Evolutionary conservation across 2,113 vertebrate genomes (phyloP).

Genomic region (Oceanites oceanicus): DNA sequence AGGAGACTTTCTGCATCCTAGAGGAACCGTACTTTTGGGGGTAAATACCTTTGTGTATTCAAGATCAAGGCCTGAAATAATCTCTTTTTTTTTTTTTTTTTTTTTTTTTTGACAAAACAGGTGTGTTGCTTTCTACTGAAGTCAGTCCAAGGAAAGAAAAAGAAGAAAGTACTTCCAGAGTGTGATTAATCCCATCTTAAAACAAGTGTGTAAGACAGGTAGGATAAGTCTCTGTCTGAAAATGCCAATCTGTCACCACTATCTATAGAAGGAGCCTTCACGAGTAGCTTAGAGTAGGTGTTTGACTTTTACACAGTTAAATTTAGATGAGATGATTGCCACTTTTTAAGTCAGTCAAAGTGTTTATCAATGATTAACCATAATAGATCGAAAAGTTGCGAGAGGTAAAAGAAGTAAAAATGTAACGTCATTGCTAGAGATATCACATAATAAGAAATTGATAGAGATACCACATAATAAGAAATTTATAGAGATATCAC

Average conservation of each 20-base stretch:
- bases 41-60: background rate
- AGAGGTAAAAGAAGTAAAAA: conserved; percentile 59
- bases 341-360: conserved; percentile 60
- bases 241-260: conserved; percentile 68
- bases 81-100: no score
- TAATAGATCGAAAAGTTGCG: conserved; percentile 67
- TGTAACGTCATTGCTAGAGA: conserved; percentile 49
- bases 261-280: conserved; percentile 67
- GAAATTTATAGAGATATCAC: conserved; percentile 25
- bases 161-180: conserved; percentile 22
- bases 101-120: background rate
- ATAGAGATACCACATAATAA: conserved; percentile 64
- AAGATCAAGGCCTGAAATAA: background rate
- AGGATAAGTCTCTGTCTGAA: conserved; percentile 55
- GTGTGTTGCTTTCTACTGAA: background rate
- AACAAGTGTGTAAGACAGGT: conserved; percentile 69
- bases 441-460: conserved; percentile 62
- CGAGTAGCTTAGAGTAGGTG: conserved; percentile 64
- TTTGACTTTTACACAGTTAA: conserved; percentile 70
- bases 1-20: background rate
- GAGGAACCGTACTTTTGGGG: background rate
- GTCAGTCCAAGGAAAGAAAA: background rate
- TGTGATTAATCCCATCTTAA: conserved; percentile 48
- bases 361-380: conserved; percentile 73
- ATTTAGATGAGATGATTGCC: conserved; percentile 64